A percentile compares a stretch with the other conserved stretches of the same genome.
Conservation (phyloP, 2,888 invertebrate species). For the Sicus ferrugineus region DNA sequence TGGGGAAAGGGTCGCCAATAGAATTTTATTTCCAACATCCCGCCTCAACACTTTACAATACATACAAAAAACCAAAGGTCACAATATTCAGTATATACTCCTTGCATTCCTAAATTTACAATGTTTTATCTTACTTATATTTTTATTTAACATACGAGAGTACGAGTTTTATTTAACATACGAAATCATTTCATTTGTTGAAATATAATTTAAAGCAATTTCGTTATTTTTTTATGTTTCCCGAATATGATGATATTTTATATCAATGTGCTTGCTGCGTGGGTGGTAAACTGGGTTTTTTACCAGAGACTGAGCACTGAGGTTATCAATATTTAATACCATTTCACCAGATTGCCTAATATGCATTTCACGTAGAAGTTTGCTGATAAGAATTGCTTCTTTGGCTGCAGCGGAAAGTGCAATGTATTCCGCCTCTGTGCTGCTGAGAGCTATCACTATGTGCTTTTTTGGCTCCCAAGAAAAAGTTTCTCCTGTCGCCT, state of each 20-base stretch:
- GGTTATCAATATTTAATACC: conserved; percentile 21
- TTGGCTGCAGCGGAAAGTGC: background rate
- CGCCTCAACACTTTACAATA: too few species aligned
- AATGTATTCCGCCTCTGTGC: background rate
- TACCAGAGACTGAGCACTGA: conserved; percentile 19
- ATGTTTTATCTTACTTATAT: conserved; percentile 22
- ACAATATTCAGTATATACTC: too few species aligned
- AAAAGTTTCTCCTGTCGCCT: conserved; percentile 30
- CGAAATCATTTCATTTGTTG: conserved; percentile 11
- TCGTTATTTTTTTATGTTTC: conserved; percentile 13
- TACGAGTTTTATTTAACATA: conserved; percentile 18
- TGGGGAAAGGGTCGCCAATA: too few species aligned
- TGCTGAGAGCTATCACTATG: conserved; percentile 19
- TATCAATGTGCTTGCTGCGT: conserved; percentile 35
- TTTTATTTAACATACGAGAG: conserved; percentile 21
- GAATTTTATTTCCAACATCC: too few species aligned
- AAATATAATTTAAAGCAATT: conserved; percentile 20
- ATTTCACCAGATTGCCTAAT: background rate
- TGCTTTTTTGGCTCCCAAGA: conserved; percentile 35
- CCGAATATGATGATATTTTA: conserved; percentile 31
- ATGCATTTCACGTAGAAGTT: conserved; percentile 24
- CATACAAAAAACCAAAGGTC: too few species aligned
- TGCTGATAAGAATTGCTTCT: conserved; percentile 28
- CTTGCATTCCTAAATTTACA: too few species aligned
- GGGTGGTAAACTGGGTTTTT: conserved; percentile 28